These are phyloP conservation scores for Hydrochoerus hydrochaeris DNA, from an alignment of 2,113 vertebrate genomes.

Conservation along the genomic window DNA sequence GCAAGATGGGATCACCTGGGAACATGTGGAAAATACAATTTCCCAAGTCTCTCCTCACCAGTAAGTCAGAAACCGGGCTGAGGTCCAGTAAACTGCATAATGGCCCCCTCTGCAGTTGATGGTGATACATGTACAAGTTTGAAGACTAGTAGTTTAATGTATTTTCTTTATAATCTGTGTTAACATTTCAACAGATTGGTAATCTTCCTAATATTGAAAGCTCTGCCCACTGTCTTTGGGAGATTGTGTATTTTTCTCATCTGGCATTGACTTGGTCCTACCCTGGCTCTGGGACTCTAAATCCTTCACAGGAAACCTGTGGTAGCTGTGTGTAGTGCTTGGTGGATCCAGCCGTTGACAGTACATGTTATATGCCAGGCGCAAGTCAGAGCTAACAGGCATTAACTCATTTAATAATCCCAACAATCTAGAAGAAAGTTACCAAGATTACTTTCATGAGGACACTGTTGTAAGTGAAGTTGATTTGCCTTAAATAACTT, in stretches of 20 bases:
- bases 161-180: not conserved
- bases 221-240: not conserved
- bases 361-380: not conserved
- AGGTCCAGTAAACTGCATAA: not conserved
- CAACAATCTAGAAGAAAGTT: not conserved
- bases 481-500: not conserved
- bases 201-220: not conserved
- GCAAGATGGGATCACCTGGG: not conserved
- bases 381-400: not conserved
- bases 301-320: not conserved
- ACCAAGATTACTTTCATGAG: not conserved
- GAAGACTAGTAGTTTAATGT: not conserved
- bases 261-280: not conserved
- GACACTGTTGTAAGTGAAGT: not conserved
- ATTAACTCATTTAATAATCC: not conserved
- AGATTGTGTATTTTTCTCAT: not conserved
- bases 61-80: not conserved
- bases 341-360: not conserved
- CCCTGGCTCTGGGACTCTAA: not conserved
- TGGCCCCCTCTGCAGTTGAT: too few relatives aligned
- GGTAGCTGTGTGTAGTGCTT: not conserved
- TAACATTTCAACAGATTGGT: not conserved
- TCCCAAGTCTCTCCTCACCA: not conserved
- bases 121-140: not conserved
- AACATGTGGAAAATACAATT: not conserved